Evolutionary conservation across 2,113 vertebrate species (phyloP), one percentile per base, ranked within the genome.

Genomic region (Alaudala cheleensis): DNA sequence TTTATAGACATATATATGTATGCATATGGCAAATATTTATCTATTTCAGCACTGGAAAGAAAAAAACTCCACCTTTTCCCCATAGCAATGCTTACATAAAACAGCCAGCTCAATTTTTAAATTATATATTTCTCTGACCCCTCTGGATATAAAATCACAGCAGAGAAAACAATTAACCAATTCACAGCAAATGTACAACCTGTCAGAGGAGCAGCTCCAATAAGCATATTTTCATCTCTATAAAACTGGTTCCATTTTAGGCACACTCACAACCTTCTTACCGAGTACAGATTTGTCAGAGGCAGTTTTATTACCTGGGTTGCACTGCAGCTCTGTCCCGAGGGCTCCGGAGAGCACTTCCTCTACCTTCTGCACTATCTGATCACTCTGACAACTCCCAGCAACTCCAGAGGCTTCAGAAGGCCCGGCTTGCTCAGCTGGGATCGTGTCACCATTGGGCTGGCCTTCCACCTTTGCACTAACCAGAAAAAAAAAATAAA

Each of bases 381-480:
- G 97, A 95, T 98, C 98, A 96, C 97, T 97, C 90, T 97, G 97
- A 92, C 97, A 97, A 76, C 85, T 97, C 94, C 97, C 97, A 84
- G 97, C 95, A 86, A 94, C 97, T 97, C 93, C 96, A 67, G 97
- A 96, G 71, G 97, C 97, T 97, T 98, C 97, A 15, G 98, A 93
- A 92, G 97, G 95, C 95, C 93, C 97, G 72, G 96, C 97, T 88
- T 98, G 97, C 91, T 97, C 91, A 81, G 97, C 97, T 84, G 97
- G 89, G 81, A 97, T 91, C 86, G 98, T 97, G 97, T 98, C 98
- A 96, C 98, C 98, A 97, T 98, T 98, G 95, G 98, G 97, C 84
- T 98, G 98, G 94, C 96, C 97, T 97, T 98, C 98, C 96, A 94
- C 94, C 44, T 96, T 98, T 97, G 97, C 98, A 97, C 98, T 98